Percentiles rank a stretch among this genome's conserved stretches.
Conservation (phyloP, 2,797 vertebrate genomes). For the Leontopithecus rosalia region DNA sequence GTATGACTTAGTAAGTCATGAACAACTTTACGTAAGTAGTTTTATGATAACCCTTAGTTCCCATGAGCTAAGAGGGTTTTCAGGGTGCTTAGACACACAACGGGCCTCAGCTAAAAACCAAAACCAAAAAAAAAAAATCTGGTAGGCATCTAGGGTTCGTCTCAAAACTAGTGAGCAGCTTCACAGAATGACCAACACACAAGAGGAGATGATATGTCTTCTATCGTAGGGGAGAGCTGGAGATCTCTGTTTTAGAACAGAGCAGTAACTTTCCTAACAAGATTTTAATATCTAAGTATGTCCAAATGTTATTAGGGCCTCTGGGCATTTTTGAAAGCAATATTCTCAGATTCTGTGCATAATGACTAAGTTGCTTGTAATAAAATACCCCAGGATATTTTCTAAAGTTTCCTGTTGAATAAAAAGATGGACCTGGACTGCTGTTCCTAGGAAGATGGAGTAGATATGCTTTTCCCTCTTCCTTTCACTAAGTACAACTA, state of each 20-base stretch:
- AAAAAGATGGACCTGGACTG: background rate
- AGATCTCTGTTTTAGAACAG: background rate
- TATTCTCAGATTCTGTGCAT: background rate
- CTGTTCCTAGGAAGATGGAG: background rate
- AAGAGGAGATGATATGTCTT: background rate
- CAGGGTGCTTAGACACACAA: background rate
- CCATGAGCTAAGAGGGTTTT: background rate
- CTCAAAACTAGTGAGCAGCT: background rate
- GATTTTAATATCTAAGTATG: constrained; percentile 6
- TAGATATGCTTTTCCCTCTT: background rate
- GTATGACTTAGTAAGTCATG: background rate
- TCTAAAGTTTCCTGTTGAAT: background rate
- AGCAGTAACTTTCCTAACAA: background rate
- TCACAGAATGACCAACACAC: background rate
- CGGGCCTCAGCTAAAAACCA: background rate
- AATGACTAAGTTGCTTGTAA: background rate
- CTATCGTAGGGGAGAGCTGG: background rate
- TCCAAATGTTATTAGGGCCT: background rate
- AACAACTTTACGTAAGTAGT: background rate
- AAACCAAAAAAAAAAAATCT: background rate
- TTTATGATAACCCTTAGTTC: background rate
- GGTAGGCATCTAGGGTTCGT: background rate
- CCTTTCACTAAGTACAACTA: background rate
- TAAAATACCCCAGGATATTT: background rate
- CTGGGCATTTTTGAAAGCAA: background rate